Base-by-base conservation (phyloP, 2,888 invertebrate species). In the Clanis bilineata region DNA sequence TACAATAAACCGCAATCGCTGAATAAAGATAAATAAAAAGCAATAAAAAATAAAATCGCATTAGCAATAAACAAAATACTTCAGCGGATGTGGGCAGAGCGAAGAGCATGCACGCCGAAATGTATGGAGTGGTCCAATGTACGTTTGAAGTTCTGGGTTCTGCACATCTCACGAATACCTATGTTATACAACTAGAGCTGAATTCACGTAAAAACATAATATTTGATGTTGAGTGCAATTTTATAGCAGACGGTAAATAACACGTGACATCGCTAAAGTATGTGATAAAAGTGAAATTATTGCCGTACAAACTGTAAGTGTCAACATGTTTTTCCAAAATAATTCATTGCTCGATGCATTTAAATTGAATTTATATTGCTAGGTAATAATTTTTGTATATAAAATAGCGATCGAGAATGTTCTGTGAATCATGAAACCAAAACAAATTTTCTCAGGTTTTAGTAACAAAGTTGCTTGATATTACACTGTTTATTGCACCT, bases 11-110 rank as follows among this genome's bases (percentile, higher is more conserved):
- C 88, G 91, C 92, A 91, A 92, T 90, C 92, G 90, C 86, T 90
- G 91, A 92, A 92, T 92, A 91, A 91, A 91, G 91, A 92, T 92
- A 92, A 92, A 92, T 91, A 91, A 91, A 92, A 91, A 83, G 88
- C 85, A 90, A 91, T 92, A 91, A 92, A 91, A 91, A 92, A 92
- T 91, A 90, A 92, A 92, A 88, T 90, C 88, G 90, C 92, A 92
- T 92, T 92, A 92, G 92, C 91, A 90, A 92, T 92, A 92, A 92
- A 92, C 92, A 92, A 92, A 92, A 92, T 91, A 91, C 92, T 92
- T 90, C 90, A 91, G 86, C 90, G 91, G 90, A 92, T 92, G 91
- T 92, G 90, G 90, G 88, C 87, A 88, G 91, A 84, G 83, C 85
- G 81, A 70, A 77, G 82, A 77, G 77, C 79, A 76, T 74, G 88